Evolutionary conservation across 2,113 vertebrate species (phyloP).

Genomic region (Scytalopus superciliaris): DNA sequence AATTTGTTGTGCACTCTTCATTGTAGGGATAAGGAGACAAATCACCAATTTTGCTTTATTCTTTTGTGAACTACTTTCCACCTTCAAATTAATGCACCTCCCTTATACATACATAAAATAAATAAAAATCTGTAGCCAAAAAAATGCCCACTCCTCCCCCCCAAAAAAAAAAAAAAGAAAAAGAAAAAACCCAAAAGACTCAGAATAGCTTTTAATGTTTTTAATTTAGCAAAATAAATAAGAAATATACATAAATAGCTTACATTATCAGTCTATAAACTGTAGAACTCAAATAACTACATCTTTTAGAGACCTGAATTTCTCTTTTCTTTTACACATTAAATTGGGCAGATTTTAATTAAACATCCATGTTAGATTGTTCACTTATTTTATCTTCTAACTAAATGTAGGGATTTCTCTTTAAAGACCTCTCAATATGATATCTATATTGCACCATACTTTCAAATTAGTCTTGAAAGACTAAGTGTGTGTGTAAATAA

Average conservation of each 20-base stretch:
- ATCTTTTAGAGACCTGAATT: background rate
- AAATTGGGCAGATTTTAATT: background rate
- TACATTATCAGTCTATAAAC: background rate
- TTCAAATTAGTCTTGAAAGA: background rate
- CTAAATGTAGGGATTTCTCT: rapidly evolving
- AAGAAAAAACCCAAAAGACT: background rate
- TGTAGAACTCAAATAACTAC: background rate
- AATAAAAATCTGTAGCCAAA: background rate
- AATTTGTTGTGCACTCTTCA: background rate
- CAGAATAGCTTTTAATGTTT: background rate
- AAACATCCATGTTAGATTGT: background rate
- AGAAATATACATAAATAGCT: background rate
- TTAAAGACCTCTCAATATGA: background rate
- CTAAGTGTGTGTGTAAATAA: background rate
- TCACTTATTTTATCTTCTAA: background rate
- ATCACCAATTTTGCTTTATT: background rate
- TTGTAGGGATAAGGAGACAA: background rate
- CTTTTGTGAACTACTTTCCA: background rate
- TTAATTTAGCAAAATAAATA: background rate
- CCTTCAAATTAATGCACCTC: rapidly evolving
- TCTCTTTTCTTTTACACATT: background rate
- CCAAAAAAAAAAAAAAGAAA: no score
- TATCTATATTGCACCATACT: rapidly evolving
- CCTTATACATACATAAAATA: rapidly evolving
- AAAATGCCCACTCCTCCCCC: rapidly evolving